Conservation (phyloP, 2,888 invertebrate species). For the Meta bourneti region DNA sequence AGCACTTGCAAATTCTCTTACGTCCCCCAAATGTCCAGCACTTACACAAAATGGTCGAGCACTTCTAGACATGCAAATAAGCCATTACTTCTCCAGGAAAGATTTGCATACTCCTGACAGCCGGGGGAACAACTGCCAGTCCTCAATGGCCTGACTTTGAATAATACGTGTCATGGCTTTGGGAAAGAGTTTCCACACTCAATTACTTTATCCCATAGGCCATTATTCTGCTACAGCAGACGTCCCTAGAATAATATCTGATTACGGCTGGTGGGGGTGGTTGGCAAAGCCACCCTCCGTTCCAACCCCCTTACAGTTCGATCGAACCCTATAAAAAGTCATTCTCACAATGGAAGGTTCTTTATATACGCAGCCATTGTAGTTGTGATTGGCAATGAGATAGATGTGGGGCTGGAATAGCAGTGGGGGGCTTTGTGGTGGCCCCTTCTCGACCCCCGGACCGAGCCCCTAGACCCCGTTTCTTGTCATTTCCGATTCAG, state of each 20-base stretch:
- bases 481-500: slow-evolving; percentile 74
- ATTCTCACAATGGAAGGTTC: slow-evolving; percentile 51
- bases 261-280: slow-evolving; percentile 43
- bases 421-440: slow-evolving; percentile 22
- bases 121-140: no score
- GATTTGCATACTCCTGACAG: background rate
- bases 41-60: background rate
- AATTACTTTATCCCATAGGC: slow-evolving; percentile 64
- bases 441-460: background rate
- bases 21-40: no score
- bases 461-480: slow-evolving; percentile 33
- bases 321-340: slow-evolving; percentile 67
- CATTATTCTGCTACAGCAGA: slow-evolving; percentile 54
- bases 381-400: slow-evolving; percentile 3
- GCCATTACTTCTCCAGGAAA: background rate
- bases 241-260: slow-evolving; percentile 71
- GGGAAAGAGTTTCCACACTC: slow-evolving; percentile 56
- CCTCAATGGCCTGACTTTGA: slow-evolving; percentile 41
- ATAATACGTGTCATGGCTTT: slow-evolving; percentile 62
- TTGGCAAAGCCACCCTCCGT: background rate
- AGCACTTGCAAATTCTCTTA: no score
- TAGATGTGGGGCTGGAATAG: slow-evolving; percentile 18
- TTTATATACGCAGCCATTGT: slow-evolving; percentile 58
- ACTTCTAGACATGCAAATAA: background rate
- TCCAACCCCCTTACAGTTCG: slow-evolving; percentile 26